Evolutionary conservation across 2,888 invertebrate genomes (phyloP).

Genomic region (Caenorhabditis virilis): DNA sequence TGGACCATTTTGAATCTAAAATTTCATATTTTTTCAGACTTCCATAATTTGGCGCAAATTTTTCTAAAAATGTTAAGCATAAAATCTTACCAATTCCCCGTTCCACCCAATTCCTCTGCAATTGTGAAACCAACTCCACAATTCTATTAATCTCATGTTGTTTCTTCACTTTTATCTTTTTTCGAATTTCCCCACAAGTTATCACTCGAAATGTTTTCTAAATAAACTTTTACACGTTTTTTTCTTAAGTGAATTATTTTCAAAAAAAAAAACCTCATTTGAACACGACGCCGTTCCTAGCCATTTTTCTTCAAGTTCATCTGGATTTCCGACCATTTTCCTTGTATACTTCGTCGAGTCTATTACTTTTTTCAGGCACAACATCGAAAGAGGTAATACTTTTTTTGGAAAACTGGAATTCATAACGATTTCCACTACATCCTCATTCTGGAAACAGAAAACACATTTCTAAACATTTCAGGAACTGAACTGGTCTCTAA

Average conservation of each 20-base stretch:
- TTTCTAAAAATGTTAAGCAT: too few relatives aligned
- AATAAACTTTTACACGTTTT: too few relatives aligned
- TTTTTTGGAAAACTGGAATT: not conserved
- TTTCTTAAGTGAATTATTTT: not conserved
- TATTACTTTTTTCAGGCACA: not conserved
- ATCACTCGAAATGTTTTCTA: too few relatives aligned
- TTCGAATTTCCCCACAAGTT: too few relatives aligned
- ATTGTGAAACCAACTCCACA: conserved; percentile 36
- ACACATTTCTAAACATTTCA: not conserved
- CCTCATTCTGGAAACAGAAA: conserved; percentile 7
- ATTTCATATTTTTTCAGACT: too few relatives aligned
- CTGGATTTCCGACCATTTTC: conserved; percentile 9
- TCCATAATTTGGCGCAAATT: too few relatives aligned
- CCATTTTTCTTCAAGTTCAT: conserved; percentile 12
- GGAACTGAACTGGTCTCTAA: not conserved
- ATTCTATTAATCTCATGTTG: conserved; percentile 57
- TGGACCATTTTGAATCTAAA: too few relatives aligned
- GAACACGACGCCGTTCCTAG: not conserved
- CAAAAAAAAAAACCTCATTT: too few relatives aligned
- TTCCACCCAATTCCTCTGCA: conserved; percentile 6
- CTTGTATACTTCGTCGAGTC: conserved; percentile 7
- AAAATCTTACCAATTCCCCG: not conserved
- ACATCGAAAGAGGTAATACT: conserved; percentile 13
- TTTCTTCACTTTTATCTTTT: conserved; percentile 57
- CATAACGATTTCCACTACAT: conserved; percentile 5